Conservation (phyloP, 2,888 invertebrate species). For the Brenthis ino region DNA sequence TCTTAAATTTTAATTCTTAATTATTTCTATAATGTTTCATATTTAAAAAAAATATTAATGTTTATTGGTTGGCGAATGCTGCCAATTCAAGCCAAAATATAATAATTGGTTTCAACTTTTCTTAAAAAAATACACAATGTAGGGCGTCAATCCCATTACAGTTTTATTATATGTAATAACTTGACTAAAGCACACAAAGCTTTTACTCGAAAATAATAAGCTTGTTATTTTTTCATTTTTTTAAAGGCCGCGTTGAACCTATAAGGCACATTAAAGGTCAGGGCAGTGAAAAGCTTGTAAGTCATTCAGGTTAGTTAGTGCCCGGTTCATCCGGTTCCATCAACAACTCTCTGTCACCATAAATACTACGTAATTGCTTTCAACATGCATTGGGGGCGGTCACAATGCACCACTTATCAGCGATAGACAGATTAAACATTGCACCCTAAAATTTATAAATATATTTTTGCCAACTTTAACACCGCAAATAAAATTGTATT, state of each 20-base stretch:
- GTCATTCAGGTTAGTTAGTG: slow-evolving; percentile 49
- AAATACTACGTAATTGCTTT: slow-evolving; percentile 43
- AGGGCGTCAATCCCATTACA: too few relatives aligned
- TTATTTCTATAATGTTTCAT: too few relatives aligned
- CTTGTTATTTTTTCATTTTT: background rate
- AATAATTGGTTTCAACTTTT: too few relatives aligned
- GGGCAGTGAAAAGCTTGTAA: slow-evolving; percentile 41
- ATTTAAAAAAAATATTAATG: too few relatives aligned
- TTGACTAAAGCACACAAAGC: too few relatives aligned
- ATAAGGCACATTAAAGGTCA: slow-evolving; percentile 20
- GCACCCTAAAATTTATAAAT: background rate
- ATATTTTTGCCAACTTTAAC: background rate
- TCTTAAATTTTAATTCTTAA: too few relatives aligned
- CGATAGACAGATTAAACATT: background rate
- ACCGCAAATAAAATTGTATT: background rate
- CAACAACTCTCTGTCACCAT: slow-evolving; percentile 42
- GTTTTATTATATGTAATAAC: too few relatives aligned
- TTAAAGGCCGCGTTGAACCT: background rate
- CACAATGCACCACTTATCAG: slow-evolving; percentile 8
- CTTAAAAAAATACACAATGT: too few relatives aligned
- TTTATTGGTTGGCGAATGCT: too few relatives aligned
- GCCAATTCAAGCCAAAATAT: too few relatives aligned
- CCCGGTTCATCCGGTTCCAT: slow-evolving; percentile 43
- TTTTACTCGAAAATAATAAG: too few relatives aligned
- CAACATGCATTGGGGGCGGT: slow-evolving; percentile 3